These are phyloP conservation scores for Thecocarcelia acutangulata DNA, from an alignment of 2,888 invertebrate genomes.

Conservation along the genomic window DNA sequence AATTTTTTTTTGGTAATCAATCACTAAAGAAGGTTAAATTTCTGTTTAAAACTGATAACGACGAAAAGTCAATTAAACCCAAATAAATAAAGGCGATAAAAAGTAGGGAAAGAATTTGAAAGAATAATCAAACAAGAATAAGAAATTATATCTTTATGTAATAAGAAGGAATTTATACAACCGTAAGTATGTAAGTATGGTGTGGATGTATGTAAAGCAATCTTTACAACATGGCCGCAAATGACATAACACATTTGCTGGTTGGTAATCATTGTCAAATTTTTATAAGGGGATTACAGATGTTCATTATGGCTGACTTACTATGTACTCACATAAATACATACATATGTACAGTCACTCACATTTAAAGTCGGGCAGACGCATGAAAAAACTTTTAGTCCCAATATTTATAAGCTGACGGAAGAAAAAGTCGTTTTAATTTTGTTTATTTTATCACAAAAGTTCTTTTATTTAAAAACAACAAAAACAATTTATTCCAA, in stretches of 20 bases:
- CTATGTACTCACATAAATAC: neutral
- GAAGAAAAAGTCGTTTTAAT: too few species aligned
- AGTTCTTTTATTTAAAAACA: too few species aligned
- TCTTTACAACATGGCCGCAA: slow-evolving; percentile 35
- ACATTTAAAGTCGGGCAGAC: too few species aligned
- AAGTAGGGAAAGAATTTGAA: neutral
- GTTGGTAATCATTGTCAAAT: too few species aligned
- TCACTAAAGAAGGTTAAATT: slow-evolving; percentile 55
- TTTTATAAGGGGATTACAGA: too few species aligned
- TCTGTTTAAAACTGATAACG: slow-evolving; percentile 20
- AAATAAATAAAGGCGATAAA: neutral
- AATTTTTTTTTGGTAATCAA: slow-evolving; percentile 52
- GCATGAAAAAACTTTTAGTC: too few species aligned
- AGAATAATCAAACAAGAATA: slow-evolving; percentile 1
- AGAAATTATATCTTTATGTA: too few species aligned
- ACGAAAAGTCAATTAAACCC: slow-evolving; percentile 1
- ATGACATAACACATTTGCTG: neutral
- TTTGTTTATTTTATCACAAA: too few species aligned
- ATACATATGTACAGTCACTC: slow-evolving; percentile 7
- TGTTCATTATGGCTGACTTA: too few species aligned
- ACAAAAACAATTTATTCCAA: too few species aligned
- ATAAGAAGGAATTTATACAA: neutral
- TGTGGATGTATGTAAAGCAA: neutral
- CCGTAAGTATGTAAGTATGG: neutral
- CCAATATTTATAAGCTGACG: too few species aligned